Conservation (phyloP, 2,888 invertebrate genomes). For the Drosophila sordidapex region DNA sequence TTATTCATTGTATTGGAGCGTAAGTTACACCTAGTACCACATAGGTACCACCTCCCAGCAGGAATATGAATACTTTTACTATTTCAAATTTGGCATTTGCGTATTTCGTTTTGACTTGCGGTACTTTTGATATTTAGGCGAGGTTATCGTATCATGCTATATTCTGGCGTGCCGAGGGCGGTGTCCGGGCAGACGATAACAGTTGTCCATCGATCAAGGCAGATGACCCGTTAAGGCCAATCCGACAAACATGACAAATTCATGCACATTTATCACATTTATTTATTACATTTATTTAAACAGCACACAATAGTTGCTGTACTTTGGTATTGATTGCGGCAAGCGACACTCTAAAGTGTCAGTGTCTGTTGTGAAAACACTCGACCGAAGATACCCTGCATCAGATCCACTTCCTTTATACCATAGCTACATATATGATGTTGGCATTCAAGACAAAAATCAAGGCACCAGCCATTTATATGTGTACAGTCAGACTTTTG, state of each 20-base stretch:
- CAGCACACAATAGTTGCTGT: not conserved
- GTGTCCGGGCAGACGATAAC: slow-evolving; percentile 19
- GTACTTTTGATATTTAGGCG: slow-evolving; percentile 3
- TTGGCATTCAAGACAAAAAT: not conserved
- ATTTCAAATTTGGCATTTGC: slow-evolving; percentile 1
- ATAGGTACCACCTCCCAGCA: not conserved
- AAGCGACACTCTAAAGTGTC: not conserved
- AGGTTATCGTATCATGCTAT: not conserved
- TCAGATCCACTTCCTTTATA: not conserved
- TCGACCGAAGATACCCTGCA: not conserved
- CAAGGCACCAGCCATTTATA: not conserved
- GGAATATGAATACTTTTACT: not conserved
- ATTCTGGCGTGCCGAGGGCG: not conserved
- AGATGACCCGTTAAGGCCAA: slow-evolving; percentile 18
- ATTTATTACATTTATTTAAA: slow-evolving; percentile 1
- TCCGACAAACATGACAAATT: slow-evolving; percentile 52
- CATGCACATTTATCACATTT: slow-evolving; percentile 42
- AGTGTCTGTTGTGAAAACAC: not conserved
- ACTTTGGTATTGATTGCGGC: not conserved
- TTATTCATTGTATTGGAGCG: not conserved
- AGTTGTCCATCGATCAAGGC: slow-evolving; percentile 37
- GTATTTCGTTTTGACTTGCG: not conserved
- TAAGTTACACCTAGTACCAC: not conserved
- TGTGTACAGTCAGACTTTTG: not conserved
- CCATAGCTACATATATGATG: not conserved